Base-by-base conservation (phyloP, 2,797 vertebrate genomes). In the Numenius phaeopus region DNA sequence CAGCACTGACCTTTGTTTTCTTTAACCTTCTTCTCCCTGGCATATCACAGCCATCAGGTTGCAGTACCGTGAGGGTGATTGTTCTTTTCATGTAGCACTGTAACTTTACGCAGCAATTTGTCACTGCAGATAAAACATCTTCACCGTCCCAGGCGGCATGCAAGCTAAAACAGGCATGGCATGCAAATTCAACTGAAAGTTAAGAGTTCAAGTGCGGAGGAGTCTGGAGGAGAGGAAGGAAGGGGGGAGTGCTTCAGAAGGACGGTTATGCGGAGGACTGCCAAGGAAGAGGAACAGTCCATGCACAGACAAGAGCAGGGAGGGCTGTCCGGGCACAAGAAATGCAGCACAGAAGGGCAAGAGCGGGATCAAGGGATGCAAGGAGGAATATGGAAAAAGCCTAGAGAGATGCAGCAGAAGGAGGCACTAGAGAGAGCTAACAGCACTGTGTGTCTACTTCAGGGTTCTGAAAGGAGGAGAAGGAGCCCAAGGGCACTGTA, bases 101-200 rank as follows among this genome's bases (percentile, higher is more conserved):
- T 55, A 94, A 69, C 39, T 61, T 80, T 22, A 81, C 2, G 0
- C 71, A 87, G 79, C 76, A 83, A 94, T 95, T 93, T 91, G 84
- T 89, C 92, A 93, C 66, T 58, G 9, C 7, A 92, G 90, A 91
- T 95, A 94, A 96, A 94, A 80, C 69, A 91, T 76, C 89, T 93
- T 55, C 55, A 57, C 84, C 37, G 72, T 85, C 84, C 86, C 72
- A 30, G 82, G 79, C 12, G 1, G 61, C 7, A 1, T 47, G 65
- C 70, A 84, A 87, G 83, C 72, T 77, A 24, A 58, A 95, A 79
- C 65, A 88, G 84, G 82, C 84, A 88, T 8, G 83, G 83, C 80
- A 76, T 87, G 90, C 66, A 95, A 97, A 93, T 84, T 82, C 70
- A 82, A 34, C 42, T 20, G 37, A 21, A 92, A 91, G 66, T 83